Base-by-base conservation (phyloP, 1,140 invertebrate species). In the Agrypnia vestita region DNA sequence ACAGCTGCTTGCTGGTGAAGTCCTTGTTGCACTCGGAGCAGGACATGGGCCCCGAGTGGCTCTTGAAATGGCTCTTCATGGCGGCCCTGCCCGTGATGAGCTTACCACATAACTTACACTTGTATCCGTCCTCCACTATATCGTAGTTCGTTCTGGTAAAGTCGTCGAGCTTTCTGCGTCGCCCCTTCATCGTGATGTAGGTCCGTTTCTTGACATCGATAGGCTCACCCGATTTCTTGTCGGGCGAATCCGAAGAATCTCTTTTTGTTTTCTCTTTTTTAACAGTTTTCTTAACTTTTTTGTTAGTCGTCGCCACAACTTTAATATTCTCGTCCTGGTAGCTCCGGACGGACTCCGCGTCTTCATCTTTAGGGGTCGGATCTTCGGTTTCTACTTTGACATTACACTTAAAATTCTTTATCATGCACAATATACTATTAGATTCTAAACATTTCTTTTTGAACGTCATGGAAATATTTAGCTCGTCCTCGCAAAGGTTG, bases 41-140 rank as follows among this genome's bases (percentile, higher is more conserved):
- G 21, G 73, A 75, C 73, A 75, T 61, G 53, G 56, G 53, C 6
- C 56, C 73, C 1, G 53, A 59, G 73, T 75, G 73, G 10, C 53
- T 75, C 51, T 75, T 75, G 55, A 59, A 75, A 21, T 75, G 73
- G 73, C 73, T 75, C 15, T 59, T 75, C 73, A 75, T 75, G 15
- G 73, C 73, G 4, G 73, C 53, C 35, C 55, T 35, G 7, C 73
- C 73, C 3, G 73, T 75, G 53, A 75, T 75, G 12, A 61, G 55
- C 53, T 61, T 56, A 4, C 56, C 73, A 12, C 73, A 75, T 53
- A 75, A 43, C 56, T 75, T 75, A 43, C 73, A 75, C 55, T 59
- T 56, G 69, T 73, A 73, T 13, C 69, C 69, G 25, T 73, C 69
- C 25, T 73, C 69, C 12, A 73, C 69, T 13, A 73, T 73, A 25